Evolutionary conservation across 2,888 invertebrate genomes (phyloP).

Genomic region (Scrobipalpa atriplicella): DNA sequence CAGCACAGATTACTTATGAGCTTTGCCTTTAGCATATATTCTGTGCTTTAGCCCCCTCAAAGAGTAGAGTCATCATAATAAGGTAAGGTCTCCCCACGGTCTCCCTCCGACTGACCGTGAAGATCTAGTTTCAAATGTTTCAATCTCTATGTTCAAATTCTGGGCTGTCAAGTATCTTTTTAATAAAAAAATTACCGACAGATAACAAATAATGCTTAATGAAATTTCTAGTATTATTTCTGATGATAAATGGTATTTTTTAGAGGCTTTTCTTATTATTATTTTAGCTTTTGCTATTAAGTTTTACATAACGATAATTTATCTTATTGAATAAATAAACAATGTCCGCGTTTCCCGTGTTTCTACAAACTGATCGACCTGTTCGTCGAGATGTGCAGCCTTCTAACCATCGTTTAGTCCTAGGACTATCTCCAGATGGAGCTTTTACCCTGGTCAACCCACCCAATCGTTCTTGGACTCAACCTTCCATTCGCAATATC

Average conservation of each 20-base stretch:
- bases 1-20: too few relatives aligned
- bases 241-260: neutral
- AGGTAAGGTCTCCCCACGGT: too few relatives aligned
- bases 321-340: too few relatives aligned
- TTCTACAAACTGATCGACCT: neutral
- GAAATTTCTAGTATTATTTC: neutral
- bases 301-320: neutral
- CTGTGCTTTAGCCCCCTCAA: too few relatives aligned
- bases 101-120: too few relatives aligned
- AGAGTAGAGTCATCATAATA: too few relatives aligned
- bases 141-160: too few relatives aligned
- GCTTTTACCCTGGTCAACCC: neutral
- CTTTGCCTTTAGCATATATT: too few relatives aligned
- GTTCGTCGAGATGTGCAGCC: neutral
- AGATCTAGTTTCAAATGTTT: too few relatives aligned
- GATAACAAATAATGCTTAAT: neutral
- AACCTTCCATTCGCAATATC: neutral
- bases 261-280: too few relatives aligned
- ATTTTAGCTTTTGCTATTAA: neutral
- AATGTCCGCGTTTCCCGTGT: constrained; percentile 5
- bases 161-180: too few relatives aligned
- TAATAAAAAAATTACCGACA: neutral
- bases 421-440: constrained; percentile 14
- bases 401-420: neutral
- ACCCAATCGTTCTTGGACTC: neutral